These are phyloP conservation scores for Eulemur macaco DNA, from an alignment of 2,113 vertebrate genomes.

Conservation along the genomic window DNA sequence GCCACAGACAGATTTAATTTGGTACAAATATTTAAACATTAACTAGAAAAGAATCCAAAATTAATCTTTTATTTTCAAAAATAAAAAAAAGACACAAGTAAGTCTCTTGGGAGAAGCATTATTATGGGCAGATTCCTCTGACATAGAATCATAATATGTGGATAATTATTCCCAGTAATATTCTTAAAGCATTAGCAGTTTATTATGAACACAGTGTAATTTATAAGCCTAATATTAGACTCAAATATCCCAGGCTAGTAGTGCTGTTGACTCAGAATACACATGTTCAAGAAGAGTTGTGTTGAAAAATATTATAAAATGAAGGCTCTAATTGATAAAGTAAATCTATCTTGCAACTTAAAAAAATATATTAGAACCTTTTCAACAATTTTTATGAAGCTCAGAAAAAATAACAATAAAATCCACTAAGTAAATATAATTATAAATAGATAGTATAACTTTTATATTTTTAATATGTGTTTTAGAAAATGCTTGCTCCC, in stretches of 20 bases:
- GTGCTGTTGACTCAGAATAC: not conserved
- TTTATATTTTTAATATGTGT: not conserved
- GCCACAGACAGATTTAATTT: not conserved
- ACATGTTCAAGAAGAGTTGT: not conserved
- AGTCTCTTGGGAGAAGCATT: not conserved
- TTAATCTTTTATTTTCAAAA: not conserved
- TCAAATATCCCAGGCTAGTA: not conserved
- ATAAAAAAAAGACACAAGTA: not conserved
- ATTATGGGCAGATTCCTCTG: not conserved
- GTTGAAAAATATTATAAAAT: not conserved
- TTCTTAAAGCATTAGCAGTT: constrained; percentile 14
- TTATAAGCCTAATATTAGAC: not conserved
- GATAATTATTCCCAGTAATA: constrained; percentile 11
- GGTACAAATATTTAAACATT: not conserved
- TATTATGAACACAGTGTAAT: constrained; percentile 23
- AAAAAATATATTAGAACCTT: not conserved
- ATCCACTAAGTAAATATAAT: not conserved
- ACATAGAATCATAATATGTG: not conserved
- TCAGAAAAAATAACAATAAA: constrained; percentile 4
- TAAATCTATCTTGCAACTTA: not conserved
- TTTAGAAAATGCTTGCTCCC: not conserved
- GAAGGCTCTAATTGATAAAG: not conserved
- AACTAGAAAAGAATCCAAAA: not conserved
- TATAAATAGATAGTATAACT: not conserved
- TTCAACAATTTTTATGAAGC: not conserved